phyloP scores from a whole-genome alignment of 2,113 vertebrate genomes.

The Glareola pratincola region DNA sequence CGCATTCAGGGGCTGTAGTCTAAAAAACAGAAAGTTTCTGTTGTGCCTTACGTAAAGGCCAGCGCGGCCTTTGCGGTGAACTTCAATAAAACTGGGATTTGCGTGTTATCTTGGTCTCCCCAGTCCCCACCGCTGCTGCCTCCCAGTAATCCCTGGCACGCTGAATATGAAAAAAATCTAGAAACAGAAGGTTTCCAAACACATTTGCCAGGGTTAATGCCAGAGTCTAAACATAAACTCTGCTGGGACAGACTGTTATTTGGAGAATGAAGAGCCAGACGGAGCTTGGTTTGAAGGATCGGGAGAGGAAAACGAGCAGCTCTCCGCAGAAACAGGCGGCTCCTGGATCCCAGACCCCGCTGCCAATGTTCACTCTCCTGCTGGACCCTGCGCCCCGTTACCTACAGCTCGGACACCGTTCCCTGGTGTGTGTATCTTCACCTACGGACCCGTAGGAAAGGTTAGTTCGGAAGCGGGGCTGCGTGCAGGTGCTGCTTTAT shows the following conservation, averaged over 20 bases:
- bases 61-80: not conserved
- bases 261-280: not conserved
- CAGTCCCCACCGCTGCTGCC: not conserved
- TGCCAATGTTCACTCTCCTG: not conserved
- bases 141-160: not conserved
- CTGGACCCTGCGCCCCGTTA: not conserved
- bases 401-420: rapidly evolving
- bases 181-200: not conserved
- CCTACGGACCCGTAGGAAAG: rapidly evolving
- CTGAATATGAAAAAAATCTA: not conserved
- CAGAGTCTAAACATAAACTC: not conserved
- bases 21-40: not conserved
- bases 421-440: not conserved
- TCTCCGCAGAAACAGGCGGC: rapidly evolving
- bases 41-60: not conserved
- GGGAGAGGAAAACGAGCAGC: not conserved
- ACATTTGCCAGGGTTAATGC: not conserved
- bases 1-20: not conserved
- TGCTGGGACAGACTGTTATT: not conserved
- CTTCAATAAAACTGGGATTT: not conserved
- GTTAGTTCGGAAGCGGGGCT: rapidly evolving
- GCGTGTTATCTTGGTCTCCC: not conserved
- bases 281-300: not conserved
- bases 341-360: rapidly evolving
- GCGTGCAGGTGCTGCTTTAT: not conserved